Conservation (phyloP, 2,113 vertebrate genomes). For the Garra rufa region DNA sequence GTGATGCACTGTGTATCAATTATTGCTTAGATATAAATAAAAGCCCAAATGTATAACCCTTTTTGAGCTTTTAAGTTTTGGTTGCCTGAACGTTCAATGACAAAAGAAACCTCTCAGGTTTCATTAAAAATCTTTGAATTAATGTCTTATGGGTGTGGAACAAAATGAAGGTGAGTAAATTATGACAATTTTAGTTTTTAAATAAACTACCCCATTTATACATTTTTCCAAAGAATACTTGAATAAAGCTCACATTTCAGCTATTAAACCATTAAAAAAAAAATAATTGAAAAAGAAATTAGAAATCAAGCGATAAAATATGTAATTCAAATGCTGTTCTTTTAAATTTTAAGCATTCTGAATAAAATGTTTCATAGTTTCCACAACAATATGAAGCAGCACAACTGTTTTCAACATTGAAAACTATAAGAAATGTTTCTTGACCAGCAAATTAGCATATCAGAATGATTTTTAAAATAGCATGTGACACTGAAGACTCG, state of each 20-base stretch:
- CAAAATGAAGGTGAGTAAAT: neutral
- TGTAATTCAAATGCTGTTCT: neutral
- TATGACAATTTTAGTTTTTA: neutral
- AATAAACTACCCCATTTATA: no score
- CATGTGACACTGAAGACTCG: no score
- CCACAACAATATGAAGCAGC: neutral
- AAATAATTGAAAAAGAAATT: no score
- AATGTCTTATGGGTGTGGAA: neutral
- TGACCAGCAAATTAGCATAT: no score
- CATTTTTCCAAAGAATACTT: no score
- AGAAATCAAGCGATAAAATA: no score
- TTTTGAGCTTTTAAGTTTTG: neutral
- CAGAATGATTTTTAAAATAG: no score
- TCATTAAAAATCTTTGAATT: neutral
- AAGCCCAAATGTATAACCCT: neutral
- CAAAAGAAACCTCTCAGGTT: neutral
- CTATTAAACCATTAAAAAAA: no score
- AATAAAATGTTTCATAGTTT: neutral
- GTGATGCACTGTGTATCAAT: neutral
- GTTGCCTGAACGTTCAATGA: neutral
- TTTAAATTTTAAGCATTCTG: neutral
- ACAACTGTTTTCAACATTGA: no score
- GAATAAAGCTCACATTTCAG: neutral
- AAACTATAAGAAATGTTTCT: no score
- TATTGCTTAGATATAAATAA: neutral